These are phyloP conservation scores for Ditylenchus dipsaci DNA, from an alignment of 1,140 invertebrate species.

Conservation along the genomic window DNA sequence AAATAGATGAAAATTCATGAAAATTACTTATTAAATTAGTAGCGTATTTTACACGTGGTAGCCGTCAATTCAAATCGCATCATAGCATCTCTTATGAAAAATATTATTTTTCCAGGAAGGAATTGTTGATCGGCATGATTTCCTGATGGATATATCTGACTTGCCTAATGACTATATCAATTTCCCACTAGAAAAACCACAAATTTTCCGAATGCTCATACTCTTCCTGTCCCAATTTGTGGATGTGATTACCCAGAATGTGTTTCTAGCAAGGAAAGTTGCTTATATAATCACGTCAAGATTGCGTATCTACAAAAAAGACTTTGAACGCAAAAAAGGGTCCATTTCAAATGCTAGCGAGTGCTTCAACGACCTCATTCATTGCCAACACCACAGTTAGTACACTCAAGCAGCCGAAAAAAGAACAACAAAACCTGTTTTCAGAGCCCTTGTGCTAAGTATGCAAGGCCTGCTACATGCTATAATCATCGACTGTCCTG, in stretches of 20 bases:
- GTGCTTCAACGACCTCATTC: slow-evolving; percentile 36
- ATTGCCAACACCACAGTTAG: slow-evolving; percentile 41
- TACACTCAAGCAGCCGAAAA: too few species aligned
- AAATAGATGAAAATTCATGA: too few species aligned
- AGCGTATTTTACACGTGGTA: too few species aligned
- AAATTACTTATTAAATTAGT: too few species aligned
- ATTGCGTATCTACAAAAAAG: slow-evolving; percentile 32
- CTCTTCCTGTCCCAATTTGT: slow-evolving; percentile 39
- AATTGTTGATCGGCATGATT: slow-evolving; percentile 47
- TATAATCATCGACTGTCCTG: slow-evolving; percentile 44
- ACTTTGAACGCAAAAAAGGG: slow-evolving; percentile 35
- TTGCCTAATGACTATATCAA: slow-evolving; percentile 37
- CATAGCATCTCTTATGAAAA: neutral
- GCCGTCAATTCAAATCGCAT: too few species aligned
- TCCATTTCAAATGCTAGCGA: slow-evolving; percentile 21
- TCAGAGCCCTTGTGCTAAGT: slow-evolving; percentile 25
- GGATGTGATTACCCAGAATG: slow-evolving; percentile 42
- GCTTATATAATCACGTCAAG: slow-evolving; percentile 37
- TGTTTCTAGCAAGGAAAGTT: slow-evolving; percentile 32
- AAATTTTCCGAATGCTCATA: slow-evolving; percentile 43
- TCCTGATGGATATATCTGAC: slow-evolving; percentile 43
- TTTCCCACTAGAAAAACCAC: slow-evolving; percentile 44
- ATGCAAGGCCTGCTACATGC: slow-evolving; percentile 44
- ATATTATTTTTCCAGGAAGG: slow-evolving; percentile 35
- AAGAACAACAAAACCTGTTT: too few species aligned